Evolutionary conservation across 2,888 invertebrate genomes (phyloP), one percentile per base, ranked within the genome.

Genomic region (Luffia ferchaultella): DNA sequence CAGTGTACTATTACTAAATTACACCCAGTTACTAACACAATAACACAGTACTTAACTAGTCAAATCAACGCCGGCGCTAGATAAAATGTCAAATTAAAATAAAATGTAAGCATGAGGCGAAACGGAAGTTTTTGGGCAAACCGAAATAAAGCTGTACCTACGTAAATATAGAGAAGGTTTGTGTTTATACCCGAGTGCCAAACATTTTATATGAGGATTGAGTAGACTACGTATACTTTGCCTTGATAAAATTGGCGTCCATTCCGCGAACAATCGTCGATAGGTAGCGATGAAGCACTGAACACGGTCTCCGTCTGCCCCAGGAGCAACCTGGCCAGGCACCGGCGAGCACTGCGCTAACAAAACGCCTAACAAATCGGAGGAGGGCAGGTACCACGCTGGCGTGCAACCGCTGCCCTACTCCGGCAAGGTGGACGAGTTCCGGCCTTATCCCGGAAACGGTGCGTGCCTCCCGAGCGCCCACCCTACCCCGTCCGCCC

Each of bases 321-420:
- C 80, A 78, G 76, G 78, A 76, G 77, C 74, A 66, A 65, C 70
- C 68, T 76, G 78, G 73, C 67, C 71, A 64, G 67, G 67, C 67
- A 73, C 67, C 63, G 69, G 61, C 60, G 63, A 60, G 59, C 59
- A 20, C 47, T 41, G 43, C 52, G 30, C 30, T 30, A 30, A 12
- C 30, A 30, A 30, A 30, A n/a, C n/a, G n/a, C 30, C 30, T 12
- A 30, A 52, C 44, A 51, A 50, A 56, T 55, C 55, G 55, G 56
- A 53, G 55, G 54, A 55, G 58, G 57, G 56, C 58, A 58, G 58
- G 55, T 55, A 55, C 55, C 56, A 57, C 50, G 53, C 17, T 51
- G 42, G 48, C 30, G 20, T 50, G n/a, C 51, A 45, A 46, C 55
- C 58, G 49, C 57, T 61, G 45, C 18, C 17, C 49, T 40, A 41